phyloP scores from a whole-genome alignment of 2,113 vertebrate genomes.

The Spheniscus mendiculus region DNA sequence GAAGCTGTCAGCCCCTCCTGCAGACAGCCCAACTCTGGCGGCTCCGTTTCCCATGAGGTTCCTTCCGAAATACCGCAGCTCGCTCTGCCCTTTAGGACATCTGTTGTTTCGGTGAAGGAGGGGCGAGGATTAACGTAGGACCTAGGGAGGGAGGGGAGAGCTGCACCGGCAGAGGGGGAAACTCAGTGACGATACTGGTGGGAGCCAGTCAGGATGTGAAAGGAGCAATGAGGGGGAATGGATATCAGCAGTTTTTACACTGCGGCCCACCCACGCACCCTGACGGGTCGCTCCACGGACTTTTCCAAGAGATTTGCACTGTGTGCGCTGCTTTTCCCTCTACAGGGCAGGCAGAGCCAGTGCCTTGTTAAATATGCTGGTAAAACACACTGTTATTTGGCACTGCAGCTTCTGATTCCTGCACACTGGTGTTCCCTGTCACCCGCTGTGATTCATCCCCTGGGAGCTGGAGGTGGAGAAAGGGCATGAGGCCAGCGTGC shows the following conservation, averaged over 20 bases:
- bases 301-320: not conserved
- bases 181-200: not conserved
- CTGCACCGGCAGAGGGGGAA: not conserved
- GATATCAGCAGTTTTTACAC: not conserved
- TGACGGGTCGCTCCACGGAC: fast-evolving
- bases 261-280: not conserved
- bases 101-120: not conserved
- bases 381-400: not conserved
- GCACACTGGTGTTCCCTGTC: not conserved
- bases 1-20: constrained; percentile 22
- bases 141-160: not conserved
- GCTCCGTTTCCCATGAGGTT: not conserved
- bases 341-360: not conserved
- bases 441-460: not conserved
- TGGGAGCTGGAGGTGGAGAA: constrained; percentile 2
- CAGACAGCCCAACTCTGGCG: not conserved
- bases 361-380: not conserved
- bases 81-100: not conserved
- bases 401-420: not conserved
- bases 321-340: not conserved
- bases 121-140: fast-evolving
- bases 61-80: not conserved
- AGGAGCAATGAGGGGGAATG: not conserved
- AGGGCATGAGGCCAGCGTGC: not conserved
- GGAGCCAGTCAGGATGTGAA: not conserved